Conservation (phyloP, 1,140 invertebrate genomes). For the Hylaeus volcanicus region DNA sequence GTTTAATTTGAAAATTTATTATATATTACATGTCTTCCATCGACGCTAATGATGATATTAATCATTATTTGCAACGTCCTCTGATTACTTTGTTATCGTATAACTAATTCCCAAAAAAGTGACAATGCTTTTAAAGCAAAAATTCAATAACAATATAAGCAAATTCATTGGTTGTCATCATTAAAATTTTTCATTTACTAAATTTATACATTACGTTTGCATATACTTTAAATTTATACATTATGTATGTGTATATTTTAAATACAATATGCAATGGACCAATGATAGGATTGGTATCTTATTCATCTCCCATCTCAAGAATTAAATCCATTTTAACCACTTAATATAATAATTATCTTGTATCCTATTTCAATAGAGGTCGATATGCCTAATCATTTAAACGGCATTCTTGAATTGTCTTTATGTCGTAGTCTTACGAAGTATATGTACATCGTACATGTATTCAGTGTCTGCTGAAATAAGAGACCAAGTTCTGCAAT, state of each 20-base stretch:
- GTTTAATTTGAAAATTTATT: constrained; percentile 37
- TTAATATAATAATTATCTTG: constrained; percentile 61
- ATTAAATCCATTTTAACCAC: constrained; percentile 57
- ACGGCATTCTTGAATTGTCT: constrained; percentile 27
- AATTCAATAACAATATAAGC: constrained; percentile 57
- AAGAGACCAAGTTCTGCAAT: constrained; percentile 20
- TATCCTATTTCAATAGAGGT: constrained; percentile 57
- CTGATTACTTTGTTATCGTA: constrained; percentile 35
- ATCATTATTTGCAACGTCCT: constrained; percentile 46
- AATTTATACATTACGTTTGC: constrained; percentile 64
- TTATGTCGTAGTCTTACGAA: constrained; percentile 25
- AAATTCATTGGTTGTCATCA: constrained; percentile 45
- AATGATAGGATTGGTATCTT: constrained; percentile 64
- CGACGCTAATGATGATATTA: constrained; percentile 22
- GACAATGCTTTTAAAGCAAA: constrained; percentile 41
- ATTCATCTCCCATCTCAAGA: constrained; percentile 54
- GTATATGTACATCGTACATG: constrained; percentile 35
- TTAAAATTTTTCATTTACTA: constrained; percentile 55
- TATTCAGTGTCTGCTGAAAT: constrained; percentile 12
- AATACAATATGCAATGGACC: constrained; percentile 65
- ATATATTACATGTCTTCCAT: constrained; percentile 41
- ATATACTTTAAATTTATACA: constrained; percentile 64
- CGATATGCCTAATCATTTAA: constrained; percentile 58
- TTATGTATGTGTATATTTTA: constrained; percentile 60
- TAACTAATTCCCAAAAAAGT: constrained; percentile 39